Base-by-base conservation (phyloP, 1,140 invertebrate species). In the Chrysoperla carnea region DNA sequence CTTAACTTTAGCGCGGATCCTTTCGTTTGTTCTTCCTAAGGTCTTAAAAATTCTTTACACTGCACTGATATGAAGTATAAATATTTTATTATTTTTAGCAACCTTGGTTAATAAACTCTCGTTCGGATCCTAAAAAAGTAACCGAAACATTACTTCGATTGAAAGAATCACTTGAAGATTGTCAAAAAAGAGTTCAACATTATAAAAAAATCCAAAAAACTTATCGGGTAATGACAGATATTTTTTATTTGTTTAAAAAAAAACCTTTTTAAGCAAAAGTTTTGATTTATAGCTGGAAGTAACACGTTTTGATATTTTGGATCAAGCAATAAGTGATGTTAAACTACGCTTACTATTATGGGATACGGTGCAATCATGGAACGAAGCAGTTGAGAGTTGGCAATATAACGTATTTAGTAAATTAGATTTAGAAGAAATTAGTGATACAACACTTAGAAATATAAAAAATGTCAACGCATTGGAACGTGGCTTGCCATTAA, bases 331-430 rank as follows among this genome's bases (percentile, higher is more conserved):
- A 46, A 78, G 71, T 43, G 80, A 88, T 48, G 70, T 89, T 1
- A 82, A 79, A 52, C 58, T 89, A 17, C 72, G 84, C 35, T 75
- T 77, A 55, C 64, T 83, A 33, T 59, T 92, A 0, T 89, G 85
- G 79, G 76, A 80, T 33, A 78, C 75, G 33, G 61, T 80, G 2
- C 71, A 72, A 27, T 69, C 75, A 27, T 91, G 85, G 85, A 71
- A 76, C 6, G 53, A 57, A 46, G 58, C 65, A 6, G 41, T 78
- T 6, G 51, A 62, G 4, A 61, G 70, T 36, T 81, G 81, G 81
- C 74, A 73, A 28, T 60, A 62, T 8, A 56, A 58, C 4, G 69
- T 79, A 13, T 88, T 90, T 55, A 66, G 74, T 36, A 70, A 63
- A 0, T 56, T 90, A 1, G 69, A 81, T 49, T 68, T 81, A 0